Evolutionary conservation across 2,888 invertebrate species (phyloP).

Genomic region (Galeruca laticollis): DNA sequence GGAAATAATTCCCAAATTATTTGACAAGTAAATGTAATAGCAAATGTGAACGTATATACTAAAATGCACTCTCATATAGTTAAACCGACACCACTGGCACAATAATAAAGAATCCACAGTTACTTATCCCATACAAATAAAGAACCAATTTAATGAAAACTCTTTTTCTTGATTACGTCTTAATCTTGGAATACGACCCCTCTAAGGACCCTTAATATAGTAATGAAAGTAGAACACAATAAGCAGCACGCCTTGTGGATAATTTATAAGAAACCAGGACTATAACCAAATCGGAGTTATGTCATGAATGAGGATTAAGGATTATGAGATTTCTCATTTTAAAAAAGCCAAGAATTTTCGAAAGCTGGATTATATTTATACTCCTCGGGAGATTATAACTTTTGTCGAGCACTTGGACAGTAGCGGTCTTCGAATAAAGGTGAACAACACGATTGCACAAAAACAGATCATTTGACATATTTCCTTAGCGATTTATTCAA

Average conservation of each 20-base stretch:
- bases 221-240: slow-evolving; percentile 41
- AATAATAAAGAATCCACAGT: slow-evolving; percentile 1
- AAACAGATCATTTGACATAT: too few species aligned
- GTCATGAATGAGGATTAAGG: slow-evolving; percentile 55
- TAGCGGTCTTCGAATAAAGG: background rate
- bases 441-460: too few species aligned
- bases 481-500: too few species aligned
- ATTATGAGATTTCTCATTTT: slow-evolving; percentile 54
- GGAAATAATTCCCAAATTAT: too few species aligned
- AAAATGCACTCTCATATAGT: background rate
- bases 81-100: background rate
- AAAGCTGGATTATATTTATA: slow-evolving; percentile 43
- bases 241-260: slow-evolving; percentile 36
- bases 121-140: background rate
- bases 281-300: slow-evolving; percentile 49
- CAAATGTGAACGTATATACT: too few species aligned
- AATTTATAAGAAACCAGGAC: slow-evolving; percentile 45
- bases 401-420: slow-evolving; percentile 14
- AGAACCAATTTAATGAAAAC: background rate
- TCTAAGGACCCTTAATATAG: slow-evolving; percentile 32
- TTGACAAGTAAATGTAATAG: too few species aligned
- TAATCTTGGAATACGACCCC: slow-evolving; percentile 42
- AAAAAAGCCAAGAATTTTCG: slow-evolving; percentile 48
- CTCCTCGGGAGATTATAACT: slow-evolving; percentile 11
- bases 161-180: slow-evolving; percentile 30